These are phyloP conservation scores for Artemia franciscana DNA, from an alignment of 1,140 invertebrate species.

Conservation along the genomic window DNA sequence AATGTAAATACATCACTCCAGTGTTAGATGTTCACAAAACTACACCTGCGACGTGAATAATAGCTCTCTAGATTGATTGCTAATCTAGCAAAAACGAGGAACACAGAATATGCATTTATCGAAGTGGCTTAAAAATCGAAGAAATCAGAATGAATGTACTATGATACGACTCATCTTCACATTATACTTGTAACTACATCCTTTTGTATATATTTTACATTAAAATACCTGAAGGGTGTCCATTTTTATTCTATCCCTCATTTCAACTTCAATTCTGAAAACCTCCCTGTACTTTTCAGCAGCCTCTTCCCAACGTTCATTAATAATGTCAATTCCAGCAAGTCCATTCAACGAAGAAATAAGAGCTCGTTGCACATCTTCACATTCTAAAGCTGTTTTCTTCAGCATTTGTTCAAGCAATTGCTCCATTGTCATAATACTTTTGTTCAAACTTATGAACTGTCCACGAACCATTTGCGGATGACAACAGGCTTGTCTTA, in stretches of 20 bases:
- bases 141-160: too few species aligned
- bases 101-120: too few species aligned
- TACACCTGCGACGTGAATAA: too few species aligned
- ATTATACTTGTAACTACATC: too few species aligned
- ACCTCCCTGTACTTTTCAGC: slow-evolving; percentile 34
- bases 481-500: slow-evolving; percentile 46
- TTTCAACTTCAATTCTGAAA: slow-evolving; percentile 26
- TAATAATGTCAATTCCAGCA: slow-evolving; percentile 35
- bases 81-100: too few species aligned
- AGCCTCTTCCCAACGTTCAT: slow-evolving; percentile 27
- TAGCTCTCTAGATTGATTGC: too few species aligned
- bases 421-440: slow-evolving; percentile 39
- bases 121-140: too few species aligned
- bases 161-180: too few species aligned
- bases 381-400: slow-evolving; percentile 34
- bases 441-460: slow-evolving; percentile 29
- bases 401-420: slow-evolving; percentile 36
- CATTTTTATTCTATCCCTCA: slow-evolving; percentile 26
- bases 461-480: slow-evolving; percentile 35
- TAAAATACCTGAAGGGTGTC: slow-evolving; percentile 27
- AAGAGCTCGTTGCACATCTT: slow-evolving; percentile 34
- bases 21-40: too few species aligned
- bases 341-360: slow-evolving; percentile 38
- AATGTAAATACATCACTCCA: too few species aligned
- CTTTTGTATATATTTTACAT: too few species aligned